Evolutionary conservation across 2,113 vertebrate genomes (phyloP), one percentile per base, ranked within the genome.

Genomic region (Paracanthobrama guichenoti): DNA sequence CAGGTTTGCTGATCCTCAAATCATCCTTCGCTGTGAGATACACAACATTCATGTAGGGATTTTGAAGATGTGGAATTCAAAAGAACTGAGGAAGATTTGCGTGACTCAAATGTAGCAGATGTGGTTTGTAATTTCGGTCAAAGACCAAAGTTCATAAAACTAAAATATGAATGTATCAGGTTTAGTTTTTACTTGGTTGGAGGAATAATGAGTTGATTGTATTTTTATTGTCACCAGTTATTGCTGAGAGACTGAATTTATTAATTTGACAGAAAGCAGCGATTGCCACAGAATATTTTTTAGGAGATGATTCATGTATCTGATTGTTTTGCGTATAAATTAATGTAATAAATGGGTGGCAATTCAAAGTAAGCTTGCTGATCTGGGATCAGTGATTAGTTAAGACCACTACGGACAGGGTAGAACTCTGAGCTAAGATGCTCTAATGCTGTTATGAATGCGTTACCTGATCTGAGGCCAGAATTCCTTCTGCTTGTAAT

Each of bases 311-410:
- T 69, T 26, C n/a, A 62, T 62, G 22, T 62, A 26, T 12, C 11
- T 55, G 53, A 20, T 22, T 20, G 18, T 18, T 22, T 55, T 55
- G 18, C 6, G 3, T 35, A 8, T 8, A 67, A 66, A 31, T 1
- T 26, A 62, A 8, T n/a, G 31, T 69, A 71, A 13, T 13, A 13
- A 44, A 72, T 44, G 11, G 7, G 11, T 44, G 64, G 20, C 8
- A 31, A 35, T 66, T 66, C 28, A 20, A 28, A 46, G 42, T 24
- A 55, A 22, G 73, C 31, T 75, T 31, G 16, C 73, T 75, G 48
- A 75, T 55, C 16, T 57, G 28, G 28, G 50, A 76, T 55, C 72
- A 26, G 28, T 16, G 73, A 55, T 57, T 76, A 74, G 50, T 26
- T 8, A 48, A 73, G 6, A 73, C 42, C 42, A 26, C 71, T 73